Conservation (phyloP, 2,888 invertebrate genomes). For the Acleris cristana region DNA sequence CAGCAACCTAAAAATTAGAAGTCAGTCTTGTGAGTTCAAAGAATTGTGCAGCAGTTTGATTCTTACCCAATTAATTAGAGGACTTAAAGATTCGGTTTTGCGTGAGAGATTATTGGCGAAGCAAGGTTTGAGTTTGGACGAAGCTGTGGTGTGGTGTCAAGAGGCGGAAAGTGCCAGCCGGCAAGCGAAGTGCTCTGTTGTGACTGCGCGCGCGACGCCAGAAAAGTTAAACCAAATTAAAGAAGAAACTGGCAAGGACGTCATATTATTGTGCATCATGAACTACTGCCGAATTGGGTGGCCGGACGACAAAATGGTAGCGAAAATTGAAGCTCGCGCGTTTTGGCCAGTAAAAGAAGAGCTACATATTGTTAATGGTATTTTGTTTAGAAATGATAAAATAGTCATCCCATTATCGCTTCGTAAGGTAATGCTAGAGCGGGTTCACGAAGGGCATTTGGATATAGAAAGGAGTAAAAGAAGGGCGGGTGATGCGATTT, state of each 20-base stretch:
- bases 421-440: slow-evolving; percentile 9
- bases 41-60: slow-evolving; percentile 1
- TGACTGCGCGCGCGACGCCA: not conserved
- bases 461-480: slow-evolving; percentile 29
- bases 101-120: slow-evolving; percentile 2
- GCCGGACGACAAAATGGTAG: not conserved
- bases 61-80: not conserved
- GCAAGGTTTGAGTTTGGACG: not conserved
- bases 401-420: not conserved
- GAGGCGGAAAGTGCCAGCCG: slow-evolving; percentile 29
- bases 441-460: slow-evolving; percentile 32
- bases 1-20: not conserved
- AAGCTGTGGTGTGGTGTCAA: not conserved
- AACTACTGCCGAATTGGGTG: slow-evolving; percentile 6
- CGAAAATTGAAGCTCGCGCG: not conserved
- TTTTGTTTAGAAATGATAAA: slow-evolving; percentile 3
- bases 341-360: slow-evolving; percentile 7
- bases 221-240: not conserved
- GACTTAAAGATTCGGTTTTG: not conserved
- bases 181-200: not conserved
- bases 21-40: not conserved
- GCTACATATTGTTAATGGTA: not conserved
- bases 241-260: slow-evolving; percentile 7
- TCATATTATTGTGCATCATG: not conserved
- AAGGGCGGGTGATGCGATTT: slow-evolving; percentile 34